Percentiles rank a stretch among this genome's conserved stretches.
Conservation (phyloP, 1,140 invertebrate species). For the Diorhabda carinulata region DNA sequence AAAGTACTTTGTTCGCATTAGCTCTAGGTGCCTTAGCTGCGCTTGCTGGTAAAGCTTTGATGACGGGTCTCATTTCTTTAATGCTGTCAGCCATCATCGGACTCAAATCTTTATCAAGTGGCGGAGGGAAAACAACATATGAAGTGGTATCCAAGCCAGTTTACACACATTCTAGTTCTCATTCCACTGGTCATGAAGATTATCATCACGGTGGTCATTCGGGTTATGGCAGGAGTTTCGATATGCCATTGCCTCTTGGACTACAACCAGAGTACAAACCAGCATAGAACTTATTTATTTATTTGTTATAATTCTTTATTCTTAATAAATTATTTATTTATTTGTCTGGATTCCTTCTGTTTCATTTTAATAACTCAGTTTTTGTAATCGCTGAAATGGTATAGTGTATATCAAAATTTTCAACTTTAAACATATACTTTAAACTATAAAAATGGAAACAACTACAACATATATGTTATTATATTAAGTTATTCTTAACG, state of each 20-base stretch:
- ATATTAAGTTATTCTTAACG: too few relatives aligned
- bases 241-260: constrained; percentile 45
- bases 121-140: constrained; percentile 73
- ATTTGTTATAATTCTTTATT: constrained; percentile 12
- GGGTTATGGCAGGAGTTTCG: constrained; percentile 52
- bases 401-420: too few relatives aligned
- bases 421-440: too few relatives aligned
- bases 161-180: constrained; percentile 66
- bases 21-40: constrained; percentile 70
- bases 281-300: constrained; percentile 14
- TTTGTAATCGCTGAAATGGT: too few relatives aligned
- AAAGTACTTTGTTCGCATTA: constrained; percentile 69
- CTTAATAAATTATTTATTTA: constrained; percentile 12
- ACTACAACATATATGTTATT: too few relatives aligned
- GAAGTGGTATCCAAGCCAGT: constrained; percentile 79
- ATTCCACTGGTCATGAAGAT: constrained; percentile 65
- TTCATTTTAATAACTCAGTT: too few relatives aligned
- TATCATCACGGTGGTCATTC: constrained; percentile 54
- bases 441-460: too few relatives aligned
- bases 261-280: constrained; percentile 43
- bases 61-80: constrained; percentile 75
- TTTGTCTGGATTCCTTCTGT: neutral
- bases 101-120: constrained; percentile 63
- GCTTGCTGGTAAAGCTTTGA: constrained; percentile 76
- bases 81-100: constrained; percentile 73